phyloP scores from a whole-genome alignment of 2,113 vertebrate species.

The Trematocara nigrifrons region DNA sequence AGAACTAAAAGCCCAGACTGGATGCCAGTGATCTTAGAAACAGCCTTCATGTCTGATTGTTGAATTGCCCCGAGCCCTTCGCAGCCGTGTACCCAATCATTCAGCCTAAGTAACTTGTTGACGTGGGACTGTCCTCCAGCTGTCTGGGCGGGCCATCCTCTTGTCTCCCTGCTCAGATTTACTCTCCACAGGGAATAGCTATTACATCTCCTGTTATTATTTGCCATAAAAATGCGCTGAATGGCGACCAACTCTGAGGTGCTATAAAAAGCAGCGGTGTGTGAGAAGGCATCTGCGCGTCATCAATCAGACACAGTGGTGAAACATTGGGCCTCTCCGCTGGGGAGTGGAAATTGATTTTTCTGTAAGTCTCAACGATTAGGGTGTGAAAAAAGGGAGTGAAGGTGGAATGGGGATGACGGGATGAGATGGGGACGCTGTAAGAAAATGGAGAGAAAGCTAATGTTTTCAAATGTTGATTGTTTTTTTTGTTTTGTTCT shows the following conservation, averaged over 20 bases:
- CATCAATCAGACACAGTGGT: conserved; percentile 69
- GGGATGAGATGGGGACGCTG: neutral
- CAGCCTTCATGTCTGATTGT: conserved; percentile 23
- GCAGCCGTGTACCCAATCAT: conserved; percentile 38
- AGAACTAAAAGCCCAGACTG: neutral
- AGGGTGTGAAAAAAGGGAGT: conserved; percentile 54
- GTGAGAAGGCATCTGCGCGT: conserved; percentile 60
- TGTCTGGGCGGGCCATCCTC: conserved; percentile 46
- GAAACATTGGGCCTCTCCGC: conserved; percentile 52
- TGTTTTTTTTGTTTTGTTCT: neutral
- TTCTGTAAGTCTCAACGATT: conserved; percentile 66
- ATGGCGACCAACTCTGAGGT: conserved; percentile 53
- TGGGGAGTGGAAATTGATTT: conserved; percentile 68
- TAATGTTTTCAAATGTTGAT: conserved; percentile 12
- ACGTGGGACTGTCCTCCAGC: conserved; percentile 55
- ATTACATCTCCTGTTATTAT: conserved; percentile 72
- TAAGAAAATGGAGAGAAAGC: conserved; percentile 9
- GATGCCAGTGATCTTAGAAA: neutral
- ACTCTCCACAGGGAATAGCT: conserved; percentile 54
- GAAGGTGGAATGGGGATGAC: neutral
- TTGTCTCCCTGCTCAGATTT: conserved; percentile 61
- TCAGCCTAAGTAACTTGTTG: conserved; percentile 68
- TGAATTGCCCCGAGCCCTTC: neutral
- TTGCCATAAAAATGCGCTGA: conserved; percentile 73
- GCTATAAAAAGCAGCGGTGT: conserved; percentile 66